These are phyloP conservation scores for Cathartes aura DNA, from an alignment of 2,113 vertebrate species.

Conservation along the genomic window DNA sequence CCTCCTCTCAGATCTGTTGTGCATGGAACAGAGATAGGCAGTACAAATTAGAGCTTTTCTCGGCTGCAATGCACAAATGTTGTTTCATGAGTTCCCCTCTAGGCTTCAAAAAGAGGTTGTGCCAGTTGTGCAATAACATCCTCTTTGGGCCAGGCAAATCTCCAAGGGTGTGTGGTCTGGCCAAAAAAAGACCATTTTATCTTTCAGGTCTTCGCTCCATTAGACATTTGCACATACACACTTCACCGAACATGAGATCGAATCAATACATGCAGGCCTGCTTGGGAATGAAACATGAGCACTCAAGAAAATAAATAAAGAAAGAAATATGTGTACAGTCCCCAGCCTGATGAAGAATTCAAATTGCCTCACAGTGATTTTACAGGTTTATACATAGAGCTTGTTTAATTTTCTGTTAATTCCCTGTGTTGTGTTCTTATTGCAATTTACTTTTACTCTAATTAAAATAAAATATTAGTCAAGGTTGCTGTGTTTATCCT, in stretches of 20 bases:
- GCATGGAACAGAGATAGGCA: constrained; percentile 52
- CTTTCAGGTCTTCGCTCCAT: constrained; percentile 12
- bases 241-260: constrained; percentile 33
- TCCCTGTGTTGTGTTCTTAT: background rate
- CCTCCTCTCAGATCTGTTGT: constrained; percentile 50
- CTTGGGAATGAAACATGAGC: constrained; percentile 29
- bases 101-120: constrained; percentile 35
- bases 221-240: constrained; percentile 28
- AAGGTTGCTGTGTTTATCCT: constrained; percentile 27
- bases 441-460: constrained; percentile 20
- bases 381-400: background rate
- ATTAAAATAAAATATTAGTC: constrained; percentile 57
- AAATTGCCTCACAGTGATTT: constrained; percentile 29
- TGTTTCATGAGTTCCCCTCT: constrained; percentile 24
- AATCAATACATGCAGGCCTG: constrained; percentile 43
- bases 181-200: constrained; percentile 28
- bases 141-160: constrained; percentile 14
- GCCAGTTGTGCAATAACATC: constrained; percentile 27
- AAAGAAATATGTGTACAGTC: background rate
- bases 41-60: constrained; percentile 53
- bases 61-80: constrained; percentile 24
- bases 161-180: constrained; percentile 19
- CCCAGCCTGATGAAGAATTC: constrained; percentile 48
- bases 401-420: constrained; percentile 53
- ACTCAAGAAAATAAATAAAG: constrained; percentile 41